A percentile compares a stretch with the other conserved stretches of the same genome.
Evolutionary conservation across 2,888 invertebrate species (phyloP).

Genomic region (Thecocarcelia acutangulata): DNA sequence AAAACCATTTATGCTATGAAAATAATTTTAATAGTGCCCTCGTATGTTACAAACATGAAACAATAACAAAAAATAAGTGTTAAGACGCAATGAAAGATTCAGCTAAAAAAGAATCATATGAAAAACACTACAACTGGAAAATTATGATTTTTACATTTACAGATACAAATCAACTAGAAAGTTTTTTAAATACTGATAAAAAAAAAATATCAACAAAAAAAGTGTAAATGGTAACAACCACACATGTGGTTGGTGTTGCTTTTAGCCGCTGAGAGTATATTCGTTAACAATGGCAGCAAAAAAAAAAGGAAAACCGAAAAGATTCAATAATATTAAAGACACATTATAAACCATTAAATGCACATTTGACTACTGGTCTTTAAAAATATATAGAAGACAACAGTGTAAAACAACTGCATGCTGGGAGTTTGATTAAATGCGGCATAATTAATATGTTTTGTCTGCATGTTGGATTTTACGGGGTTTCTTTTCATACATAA

Average conservation of each 20-base stretch:
- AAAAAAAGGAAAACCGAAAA: slow-evolving; percentile 5
- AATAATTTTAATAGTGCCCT: background rate
- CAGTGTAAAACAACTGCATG: slow-evolving; percentile 20
- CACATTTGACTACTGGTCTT: slow-evolving; percentile 80
- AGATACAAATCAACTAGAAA: slow-evolving; percentile 36
- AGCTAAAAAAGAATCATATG: slow-evolving; percentile 26
- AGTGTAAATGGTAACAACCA: slow-evolving; percentile 54
- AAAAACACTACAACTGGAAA: slow-evolving; percentile 19
- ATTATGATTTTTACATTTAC: slow-evolving; percentile 7
- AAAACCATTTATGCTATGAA: too few species aligned
- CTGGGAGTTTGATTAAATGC: slow-evolving; percentile 25
- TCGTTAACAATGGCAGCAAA: slow-evolving; percentile 35
- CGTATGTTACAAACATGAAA: background rate
- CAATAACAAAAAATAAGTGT: slow-evolving; percentile 45
- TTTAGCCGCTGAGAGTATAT: background rate
- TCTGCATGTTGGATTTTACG: background rate
- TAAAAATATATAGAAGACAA: slow-evolving; percentile 50
- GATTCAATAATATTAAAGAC: slow-evolving; percentile 72
- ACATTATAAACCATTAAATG: slow-evolving; percentile 78
- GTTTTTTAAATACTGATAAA: slow-evolving; percentile 24
- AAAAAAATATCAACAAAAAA: slow-evolving; percentile 33
- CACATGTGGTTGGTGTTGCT: slow-evolving; percentile 21
- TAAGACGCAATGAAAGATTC: slow-evolving; percentile 59
- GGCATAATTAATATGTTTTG: slow-evolving; percentile 21
- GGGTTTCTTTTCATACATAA: background rate